phyloP scores from a whole-genome alignment of 2,888 invertebrate genomes.

The Sussaba pulchella region DNA sequence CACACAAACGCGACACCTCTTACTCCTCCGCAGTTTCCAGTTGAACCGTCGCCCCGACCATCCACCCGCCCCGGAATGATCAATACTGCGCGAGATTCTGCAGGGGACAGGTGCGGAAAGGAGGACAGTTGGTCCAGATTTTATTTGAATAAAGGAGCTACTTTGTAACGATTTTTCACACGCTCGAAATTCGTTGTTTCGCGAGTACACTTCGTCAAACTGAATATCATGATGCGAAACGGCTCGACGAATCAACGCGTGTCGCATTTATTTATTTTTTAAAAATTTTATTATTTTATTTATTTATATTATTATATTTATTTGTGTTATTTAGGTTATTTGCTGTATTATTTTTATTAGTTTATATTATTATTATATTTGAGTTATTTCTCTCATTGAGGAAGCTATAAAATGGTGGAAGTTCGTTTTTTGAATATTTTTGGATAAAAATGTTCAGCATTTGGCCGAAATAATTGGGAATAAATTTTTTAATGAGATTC shows the following conservation, averaged over 20 bases:
- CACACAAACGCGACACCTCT: conserved; percentile 6
- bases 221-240: neutral
- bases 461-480: too few species aligned
- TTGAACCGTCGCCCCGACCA: conserved; percentile 60
- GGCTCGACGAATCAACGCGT: neutral
- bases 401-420: too few species aligned
- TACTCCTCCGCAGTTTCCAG: conserved; percentile 51
- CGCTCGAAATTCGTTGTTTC: neutral
- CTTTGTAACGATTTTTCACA: conserved; percentile 50
- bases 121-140: conserved; percentile 56
- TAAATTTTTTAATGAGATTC: too few species aligned
- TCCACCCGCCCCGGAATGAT: conserved; percentile 74
- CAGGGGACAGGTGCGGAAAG: conserved; percentile 73
- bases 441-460: too few species aligned
- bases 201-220: neutral
- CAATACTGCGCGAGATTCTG: conserved; percentile 78
- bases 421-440: too few species aligned
- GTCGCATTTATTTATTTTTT: neutral
- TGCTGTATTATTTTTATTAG: neutral
- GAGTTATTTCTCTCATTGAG: neutral
- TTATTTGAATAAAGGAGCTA: conserved; percentile 60
- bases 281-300: too few species aligned
- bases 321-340: too few species aligned
- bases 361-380: neutral
- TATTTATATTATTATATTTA: too few species aligned